Evolutionary conservation across 2,797 vertebrate species (phyloP).

Genomic region (Pseudochaenichthys georgianus): DNA sequence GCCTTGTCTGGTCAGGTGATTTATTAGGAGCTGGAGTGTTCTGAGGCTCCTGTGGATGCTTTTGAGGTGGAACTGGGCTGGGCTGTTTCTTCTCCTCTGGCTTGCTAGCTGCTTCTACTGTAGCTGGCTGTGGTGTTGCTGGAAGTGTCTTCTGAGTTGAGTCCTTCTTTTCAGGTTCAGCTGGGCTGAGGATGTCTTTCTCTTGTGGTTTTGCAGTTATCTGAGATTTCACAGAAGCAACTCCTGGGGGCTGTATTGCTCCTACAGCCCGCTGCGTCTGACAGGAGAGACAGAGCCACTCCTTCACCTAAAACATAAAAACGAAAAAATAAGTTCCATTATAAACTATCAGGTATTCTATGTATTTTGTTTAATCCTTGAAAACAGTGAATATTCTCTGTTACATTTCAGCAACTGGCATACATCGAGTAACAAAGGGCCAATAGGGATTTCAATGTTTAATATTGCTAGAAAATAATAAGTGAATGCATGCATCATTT

Average conservation of each 20-base stretch:
- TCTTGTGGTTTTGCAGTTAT: slow-evolving; percentile 58
- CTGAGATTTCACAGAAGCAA: slow-evolving; percentile 70
- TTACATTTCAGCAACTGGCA: slow-evolving; percentile 11
- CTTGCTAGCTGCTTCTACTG: slow-evolving; percentile 72
- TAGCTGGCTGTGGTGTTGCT: slow-evolving; percentile 60
- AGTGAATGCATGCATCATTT: slow-evolving; percentile 11
- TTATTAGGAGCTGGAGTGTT: slow-evolving; percentile 72
- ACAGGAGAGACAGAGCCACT: slow-evolving; percentile 94
- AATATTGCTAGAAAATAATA: slow-evolving; percentile 7
- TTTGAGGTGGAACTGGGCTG: slow-evolving; percentile 65
- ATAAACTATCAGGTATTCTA: not conserved
- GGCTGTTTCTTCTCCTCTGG: slow-evolving; percentile 72
- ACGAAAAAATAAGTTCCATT: not conserved
- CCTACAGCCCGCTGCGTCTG: slow-evolving; percentile 83
- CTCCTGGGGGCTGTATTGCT: slow-evolving; percentile 77
- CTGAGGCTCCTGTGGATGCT: slow-evolving; percentile 73
- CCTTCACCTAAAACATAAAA: slow-evolving; percentile 71
- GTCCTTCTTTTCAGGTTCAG: slow-evolving; percentile 65
- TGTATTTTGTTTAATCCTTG: not conserved
- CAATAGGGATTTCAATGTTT: not conserved
- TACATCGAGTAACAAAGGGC: not conserved
- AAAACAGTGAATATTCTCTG: not conserved
- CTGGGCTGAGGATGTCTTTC: slow-evolving; percentile 70
- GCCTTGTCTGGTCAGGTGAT: slow-evolving; percentile 57
- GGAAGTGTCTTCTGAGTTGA: slow-evolving; percentile 75